Evolutionary conservation across 2,113 vertebrate genomes (phyloP), one percentile per base, ranked within the genome.

Genomic region (Solenodon paradoxus): DNA sequence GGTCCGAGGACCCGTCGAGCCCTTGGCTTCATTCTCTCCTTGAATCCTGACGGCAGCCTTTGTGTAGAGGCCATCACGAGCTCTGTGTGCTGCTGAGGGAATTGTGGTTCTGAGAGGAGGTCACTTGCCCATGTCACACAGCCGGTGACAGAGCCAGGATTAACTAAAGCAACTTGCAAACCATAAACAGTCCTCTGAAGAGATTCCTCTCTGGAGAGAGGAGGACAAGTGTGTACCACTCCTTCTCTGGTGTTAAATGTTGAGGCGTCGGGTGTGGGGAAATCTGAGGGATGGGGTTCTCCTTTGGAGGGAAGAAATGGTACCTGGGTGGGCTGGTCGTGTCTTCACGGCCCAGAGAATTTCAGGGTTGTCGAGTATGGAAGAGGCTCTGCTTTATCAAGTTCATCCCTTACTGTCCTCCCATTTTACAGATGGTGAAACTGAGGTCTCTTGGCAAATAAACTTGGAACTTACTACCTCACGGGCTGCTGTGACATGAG

Each of bases 161-260:
- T 22, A 10, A 81, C 9, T 6, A 45, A 85, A 91, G 88, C 3
- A 71, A 51, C 15, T 32, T 80, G 59, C 30, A 45, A 30, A 51
- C n/a, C 17, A 15, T 24, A 17, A 38, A 15, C 8, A 40, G 38
- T 40, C 49, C 40, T 30, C 32, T 35, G 32, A 49, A 7, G 42
- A 78, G 71, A 28, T 38, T 7, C 35, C 2, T 86, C n/a, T 15
- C 28, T 30, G 40, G 35, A 38, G 26, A 24, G 7, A 20, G 20
- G 38, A 38, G 1, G 4, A 20, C 30, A 28, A 38, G 7, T 1
- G 7, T 10, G 1, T 1, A n/a, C n/a, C n/a, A 3, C 24, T 42
- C 9, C 9, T 22, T 51, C 30, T 35, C 51, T 30, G 4, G 38
- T 4, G 59, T 69, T 32, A 11, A 53, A 11, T 55, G 64, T 42